Percentiles rank a stretch among this genome's conserved stretches.
Evolutionary conservation across 1,140 invertebrate genomes (phyloP).

Genomic region (Caenorhabditis inopinata): DNA sequence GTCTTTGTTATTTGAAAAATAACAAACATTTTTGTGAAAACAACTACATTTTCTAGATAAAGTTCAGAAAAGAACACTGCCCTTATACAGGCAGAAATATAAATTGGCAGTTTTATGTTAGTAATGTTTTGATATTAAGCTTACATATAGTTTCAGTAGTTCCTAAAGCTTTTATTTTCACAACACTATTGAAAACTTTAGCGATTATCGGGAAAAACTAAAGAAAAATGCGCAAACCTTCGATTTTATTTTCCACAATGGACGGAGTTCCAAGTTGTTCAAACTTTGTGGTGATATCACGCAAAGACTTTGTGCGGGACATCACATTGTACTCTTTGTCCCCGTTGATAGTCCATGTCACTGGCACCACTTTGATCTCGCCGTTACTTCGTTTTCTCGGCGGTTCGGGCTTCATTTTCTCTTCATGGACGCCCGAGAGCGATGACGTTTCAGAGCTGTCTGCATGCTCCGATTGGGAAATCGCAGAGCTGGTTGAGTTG

Average conservation of each 20-base stretch:
- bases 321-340: constrained; percentile 39
- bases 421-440: neutral
- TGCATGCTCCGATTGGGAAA: constrained; percentile 22
- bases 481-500: neutral
- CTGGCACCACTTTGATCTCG: neutral
- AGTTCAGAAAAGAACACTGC: no score
- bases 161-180: no score
- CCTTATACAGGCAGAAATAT: no score
- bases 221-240: neutral
- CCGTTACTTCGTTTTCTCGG: constrained; percentile 3
- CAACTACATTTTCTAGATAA: no score
- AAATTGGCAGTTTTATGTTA: no score
- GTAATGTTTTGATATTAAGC: no score
- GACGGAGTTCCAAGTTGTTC: constrained; percentile 39
- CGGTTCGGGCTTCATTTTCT: neutral
- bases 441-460: neutral
- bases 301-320: constrained; percentile 50
- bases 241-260: neutral
- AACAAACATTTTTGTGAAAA: no score
- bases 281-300: constrained; percentile 56
- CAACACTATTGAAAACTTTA: neutral
- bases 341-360: neutral
- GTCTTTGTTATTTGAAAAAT: no score
- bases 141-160: no score
- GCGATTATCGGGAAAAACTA: neutral